Evolutionary conservation across 2,113 vertebrate species (phyloP).

Genomic region (Stigmatopora nigra): DNA sequence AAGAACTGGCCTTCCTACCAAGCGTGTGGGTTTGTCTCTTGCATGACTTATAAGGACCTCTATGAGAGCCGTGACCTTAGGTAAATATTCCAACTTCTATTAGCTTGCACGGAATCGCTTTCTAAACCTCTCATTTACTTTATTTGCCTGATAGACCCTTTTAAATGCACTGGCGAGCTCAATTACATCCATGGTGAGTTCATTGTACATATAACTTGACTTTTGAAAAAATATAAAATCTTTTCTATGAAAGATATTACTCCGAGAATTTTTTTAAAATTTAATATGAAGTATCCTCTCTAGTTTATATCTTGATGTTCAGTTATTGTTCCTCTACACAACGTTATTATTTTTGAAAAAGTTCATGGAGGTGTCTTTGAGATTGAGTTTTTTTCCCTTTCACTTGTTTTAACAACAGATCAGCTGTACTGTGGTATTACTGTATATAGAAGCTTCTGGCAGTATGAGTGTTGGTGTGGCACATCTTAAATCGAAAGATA

Average conservation of each 20-base stretch:
- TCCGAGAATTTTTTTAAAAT: background rate
- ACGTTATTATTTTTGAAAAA: background rate
- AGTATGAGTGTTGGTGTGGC: slow-evolving; percentile 25
- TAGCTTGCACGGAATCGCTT: slow-evolving; percentile 23
- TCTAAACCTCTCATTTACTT: background rate
- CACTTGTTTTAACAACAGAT: slow-evolving; percentile 6
- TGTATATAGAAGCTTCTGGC: slow-evolving; percentile 8
- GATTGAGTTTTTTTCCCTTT: background rate
- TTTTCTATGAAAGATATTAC: background rate
- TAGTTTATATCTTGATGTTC: background rate
- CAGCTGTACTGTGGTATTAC: slow-evolving; percentile 11
- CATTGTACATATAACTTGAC: background rate
- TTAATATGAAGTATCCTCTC: background rate
- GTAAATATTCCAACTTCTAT: slow-evolving; percentile 10
- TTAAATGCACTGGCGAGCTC: slow-evolving; percentile 14
- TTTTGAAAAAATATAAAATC: background rate
- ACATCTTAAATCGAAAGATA: slow-evolving; percentile 26
- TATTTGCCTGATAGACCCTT: slow-evolving; percentile 3
- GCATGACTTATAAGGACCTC: background rate
- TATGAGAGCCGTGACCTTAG: slow-evolving; percentile 9
- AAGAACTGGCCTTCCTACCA: slow-evolving; percentile 11
- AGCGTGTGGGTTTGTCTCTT: background rate
- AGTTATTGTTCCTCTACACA: background rate
- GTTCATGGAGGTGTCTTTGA: background rate
- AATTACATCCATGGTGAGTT: slow-evolving; percentile 36